These are phyloP conservation scores for Brenthis ino DNA, from an alignment of 2,888 invertebrate genomes.

Conservation along the genomic window DNA sequence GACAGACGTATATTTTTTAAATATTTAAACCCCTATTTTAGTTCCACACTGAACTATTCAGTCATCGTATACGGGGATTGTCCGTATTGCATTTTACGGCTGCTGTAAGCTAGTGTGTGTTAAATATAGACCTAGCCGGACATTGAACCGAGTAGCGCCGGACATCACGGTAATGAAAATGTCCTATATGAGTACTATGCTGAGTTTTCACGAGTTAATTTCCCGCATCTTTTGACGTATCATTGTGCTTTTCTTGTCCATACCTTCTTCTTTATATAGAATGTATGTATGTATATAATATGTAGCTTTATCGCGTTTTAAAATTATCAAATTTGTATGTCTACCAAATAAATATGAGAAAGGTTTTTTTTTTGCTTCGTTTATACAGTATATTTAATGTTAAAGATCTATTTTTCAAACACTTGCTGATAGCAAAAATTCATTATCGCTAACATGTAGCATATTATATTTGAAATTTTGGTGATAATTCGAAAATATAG, in stretches of 20 bases:
- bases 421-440: no score
- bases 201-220: conserved; percentile 64
- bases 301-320: background rate
- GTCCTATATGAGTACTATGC: conserved; percentile 46
- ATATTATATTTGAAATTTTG: no score
- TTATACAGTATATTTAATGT: no score
- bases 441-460: no score
- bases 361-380: no score
- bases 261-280: background rate
- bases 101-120: conserved; percentile 54
- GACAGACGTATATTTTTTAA: no score
- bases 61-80: conserved; percentile 46
- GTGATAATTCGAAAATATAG: no score
- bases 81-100: conserved; percentile 53
- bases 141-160: conserved; percentile 74
- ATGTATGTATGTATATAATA: background rate
- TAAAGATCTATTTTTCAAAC: no score
- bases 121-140: conserved; percentile 77
- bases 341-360: no score
- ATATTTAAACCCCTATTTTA: no score
- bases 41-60: conserved; percentile 9
- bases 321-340: no score
- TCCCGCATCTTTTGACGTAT: conserved; percentile 41
- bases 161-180: conserved; percentile 75
- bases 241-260: conserved; percentile 17